Percentiles rank a stretch among this genome's conserved stretches.
phyloP scores from a whole-genome alignment of 2,113 vertebrate species.

The Cryptotis parvus region DNA sequence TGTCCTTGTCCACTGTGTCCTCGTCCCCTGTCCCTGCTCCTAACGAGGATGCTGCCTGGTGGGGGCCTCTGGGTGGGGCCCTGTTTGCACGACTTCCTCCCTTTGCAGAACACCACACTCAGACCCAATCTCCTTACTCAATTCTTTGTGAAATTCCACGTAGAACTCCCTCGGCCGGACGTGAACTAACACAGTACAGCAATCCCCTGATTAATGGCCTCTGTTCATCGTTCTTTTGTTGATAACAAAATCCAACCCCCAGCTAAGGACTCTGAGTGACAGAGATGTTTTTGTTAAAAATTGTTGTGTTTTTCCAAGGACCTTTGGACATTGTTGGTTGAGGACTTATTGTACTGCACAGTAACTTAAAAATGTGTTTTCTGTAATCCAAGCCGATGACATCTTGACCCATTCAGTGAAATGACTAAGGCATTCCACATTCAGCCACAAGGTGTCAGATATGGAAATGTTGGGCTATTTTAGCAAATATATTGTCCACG shows the following conservation, averaged over 20 bases:
- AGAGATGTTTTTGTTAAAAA: neutral
- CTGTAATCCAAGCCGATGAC: neutral
- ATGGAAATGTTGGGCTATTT: neutral
- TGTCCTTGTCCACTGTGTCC: neutral
- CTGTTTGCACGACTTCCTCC: no score
- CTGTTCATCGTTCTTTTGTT: neutral
- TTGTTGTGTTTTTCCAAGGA: neutral
- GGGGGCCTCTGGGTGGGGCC: no score
- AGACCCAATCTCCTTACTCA: neutral
- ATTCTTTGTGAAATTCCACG: conserved; percentile 24
- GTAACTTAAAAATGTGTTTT: neutral
- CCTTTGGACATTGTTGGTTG: neutral
- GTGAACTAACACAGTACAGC: neutral
- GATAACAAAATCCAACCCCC: neutral
- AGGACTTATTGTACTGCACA: neutral
- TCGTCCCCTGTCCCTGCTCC: no score
- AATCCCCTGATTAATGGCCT: neutral
- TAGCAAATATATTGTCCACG: neutral
- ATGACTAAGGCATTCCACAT: neutral
- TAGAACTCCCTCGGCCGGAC: neutral
- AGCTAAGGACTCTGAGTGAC: neutral
- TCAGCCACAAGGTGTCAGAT: neutral
- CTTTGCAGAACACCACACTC: no score
- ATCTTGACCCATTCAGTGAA: neutral
- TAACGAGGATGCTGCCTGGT: no score